Evolutionary conservation across 2,888 invertebrate species (phyloP), one percentile per base, ranked within the genome.

Genomic region (Dryobota labecula): DNA sequence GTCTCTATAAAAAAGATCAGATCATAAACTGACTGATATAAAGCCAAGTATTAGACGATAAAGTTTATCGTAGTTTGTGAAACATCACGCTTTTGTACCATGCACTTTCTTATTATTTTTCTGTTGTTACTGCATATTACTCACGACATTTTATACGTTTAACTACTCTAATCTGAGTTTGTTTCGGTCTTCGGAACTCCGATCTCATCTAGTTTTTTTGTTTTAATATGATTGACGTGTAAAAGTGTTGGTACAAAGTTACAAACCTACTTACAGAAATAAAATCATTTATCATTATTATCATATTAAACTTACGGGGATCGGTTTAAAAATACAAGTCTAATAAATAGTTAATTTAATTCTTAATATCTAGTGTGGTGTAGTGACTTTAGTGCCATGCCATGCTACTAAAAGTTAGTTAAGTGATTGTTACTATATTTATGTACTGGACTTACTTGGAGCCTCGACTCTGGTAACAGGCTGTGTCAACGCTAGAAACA

Each of bases 401-500:
- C 49, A 61, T 53, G 30, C 54, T n/a, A 36, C n/a, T 24, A n/a
- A 18, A 43, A 60, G 45, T 45, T 61, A 1, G 24, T 6, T 24
- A 18, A 79, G 49, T 57, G 43, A 60, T 36, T 54, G 20, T 36
- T 20, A 72, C 27, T 30, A 9, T 51, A 62, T 51, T n/a, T 67
- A 20, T 61, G 11, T n/a, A 20, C 57, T 54, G 15, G 20, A 80
- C 80, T 80, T 80, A 80, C 80, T 63, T 83, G 80, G 83, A 56
- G 83, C 74, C 58, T 80, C 80, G 80, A 80, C 75, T 58, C 74
- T 80, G 62, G 80, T 38, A 36, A 73, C 80, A 47, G 80, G 80
- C 33, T 80, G 80, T 54, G 80, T 69, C 33, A 80, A 58, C 54
- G 80, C 80, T 80, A 83, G 80, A 80, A 80, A 73, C 49, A 83